phyloP scores from a whole-genome alignment of 2,888 invertebrate genomes.

The Trichacis sp. region DNA sequence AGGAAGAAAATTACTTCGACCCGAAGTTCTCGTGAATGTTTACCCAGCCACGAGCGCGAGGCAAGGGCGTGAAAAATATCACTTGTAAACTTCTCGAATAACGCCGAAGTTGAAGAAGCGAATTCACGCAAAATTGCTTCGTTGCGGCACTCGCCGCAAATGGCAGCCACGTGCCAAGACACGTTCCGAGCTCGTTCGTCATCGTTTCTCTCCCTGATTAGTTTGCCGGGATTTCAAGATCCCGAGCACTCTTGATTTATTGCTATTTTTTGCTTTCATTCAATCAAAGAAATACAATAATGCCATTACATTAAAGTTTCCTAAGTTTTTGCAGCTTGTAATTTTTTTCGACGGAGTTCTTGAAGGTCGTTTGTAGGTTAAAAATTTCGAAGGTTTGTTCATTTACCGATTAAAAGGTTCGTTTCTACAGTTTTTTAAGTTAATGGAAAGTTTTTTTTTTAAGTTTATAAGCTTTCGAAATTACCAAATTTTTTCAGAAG shows the following conservation, averaged over 20 bases:
- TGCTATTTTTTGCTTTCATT: neutral
- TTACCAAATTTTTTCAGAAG: too few relatives aligned
- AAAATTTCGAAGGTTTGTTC: too few relatives aligned
- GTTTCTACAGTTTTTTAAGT: too few relatives aligned
- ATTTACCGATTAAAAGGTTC: too few relatives aligned
- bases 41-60: conserved; percentile 15
- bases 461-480: too few relatives aligned
- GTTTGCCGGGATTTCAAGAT: conserved; percentile 2
- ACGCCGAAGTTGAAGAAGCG: conserved; percentile 19
- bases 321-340: too few relatives aligned
- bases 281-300: too few relatives aligned
- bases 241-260: neutral
- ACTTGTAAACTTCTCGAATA: conserved; percentile 38
- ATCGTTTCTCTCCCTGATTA: conserved; percentile 6
- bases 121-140: conserved; percentile 26
- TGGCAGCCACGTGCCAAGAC: conserved; percentile 36
- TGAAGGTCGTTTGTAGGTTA: too few relatives aligned
- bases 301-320: too few relatives aligned
- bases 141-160: conserved; percentile 20
- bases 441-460: too few relatives aligned
- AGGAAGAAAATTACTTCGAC: conserved; percentile 17
- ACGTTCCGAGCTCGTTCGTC: conserved; percentile 26
- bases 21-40: conserved; percentile 23
- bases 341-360: too few relatives aligned
- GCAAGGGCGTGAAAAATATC: conserved; percentile 31